These are phyloP conservation scores for Heloderma charlesbogerti DNA, from an alignment of 2,113 vertebrate genomes.

Conservation along the genomic window DNA sequence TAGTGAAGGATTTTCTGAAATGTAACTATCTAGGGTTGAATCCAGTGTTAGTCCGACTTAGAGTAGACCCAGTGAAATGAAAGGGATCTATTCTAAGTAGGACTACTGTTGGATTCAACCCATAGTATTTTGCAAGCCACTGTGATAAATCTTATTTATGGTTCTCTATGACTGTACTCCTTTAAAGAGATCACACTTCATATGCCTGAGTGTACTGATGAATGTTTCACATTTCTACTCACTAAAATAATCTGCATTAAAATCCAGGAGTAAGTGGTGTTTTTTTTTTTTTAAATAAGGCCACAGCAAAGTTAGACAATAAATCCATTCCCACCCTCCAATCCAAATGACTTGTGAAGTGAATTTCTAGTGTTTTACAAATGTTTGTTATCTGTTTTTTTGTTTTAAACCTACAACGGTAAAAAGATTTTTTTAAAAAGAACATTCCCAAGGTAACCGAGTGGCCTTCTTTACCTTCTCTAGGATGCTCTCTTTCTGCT, in stretches of 20 bases:
- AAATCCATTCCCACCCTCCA: not conserved
- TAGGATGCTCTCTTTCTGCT: slow-evolving; percentile 93
- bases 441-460: not conserved
- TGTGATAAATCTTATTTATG: not conserved
- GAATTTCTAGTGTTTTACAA: not conserved
- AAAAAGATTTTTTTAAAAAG: not conserved
- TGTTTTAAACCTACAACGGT: not conserved
- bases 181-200: not conserved
- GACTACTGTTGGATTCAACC: too few relatives aligned
- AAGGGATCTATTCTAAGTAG: too few relatives aligned
- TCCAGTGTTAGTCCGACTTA: too few relatives aligned
- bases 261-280: not conserved
- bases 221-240: not conserved
- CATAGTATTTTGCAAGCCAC: not conserved
- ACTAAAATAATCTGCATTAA: not conserved
- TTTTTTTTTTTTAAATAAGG: not conserved
- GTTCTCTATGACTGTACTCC: not conserved
- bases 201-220: not conserved
- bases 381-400: not conserved
- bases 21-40: not conserved
- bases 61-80: too few relatives aligned
- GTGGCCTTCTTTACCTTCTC: slow-evolving; percentile 83
- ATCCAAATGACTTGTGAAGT: not conserved
- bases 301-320: not conserved
- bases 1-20: fast-evolving